These are phyloP conservation scores for Aphelinus atriplicis DNA, from an alignment of 1,140 invertebrate genomes.

Conservation along the genomic window DNA sequence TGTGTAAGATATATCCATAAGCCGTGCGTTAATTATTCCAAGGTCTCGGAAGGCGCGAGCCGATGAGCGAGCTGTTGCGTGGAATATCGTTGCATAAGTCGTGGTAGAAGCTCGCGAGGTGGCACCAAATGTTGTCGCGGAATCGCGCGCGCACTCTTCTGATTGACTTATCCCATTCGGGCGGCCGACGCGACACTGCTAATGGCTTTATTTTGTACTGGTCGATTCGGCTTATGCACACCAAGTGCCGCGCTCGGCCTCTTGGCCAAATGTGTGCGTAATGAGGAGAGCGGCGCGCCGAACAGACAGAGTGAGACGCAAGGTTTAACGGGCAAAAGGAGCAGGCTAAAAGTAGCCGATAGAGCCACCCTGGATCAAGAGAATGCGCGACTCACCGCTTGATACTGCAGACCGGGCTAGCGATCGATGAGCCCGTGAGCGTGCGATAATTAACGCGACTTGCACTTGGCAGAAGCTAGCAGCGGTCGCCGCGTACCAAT, in stretches of 20 bases:
- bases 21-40: no score
- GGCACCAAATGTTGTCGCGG: no score
- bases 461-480: constrained; percentile 40
- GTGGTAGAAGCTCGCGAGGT: no score
- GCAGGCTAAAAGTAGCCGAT: constrained; percentile 64
- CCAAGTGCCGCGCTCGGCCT: not conserved
- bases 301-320: constrained; percentile 29
- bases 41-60: no score
- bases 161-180: constrained; percentile 56
- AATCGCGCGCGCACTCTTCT: not conserved
- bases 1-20: no score
- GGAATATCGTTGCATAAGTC: no score
- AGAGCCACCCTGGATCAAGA: constrained; percentile 56
- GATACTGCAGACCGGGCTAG: constrained; percentile 11
- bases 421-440: constrained; percentile 55
- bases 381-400: constrained; percentile 30
- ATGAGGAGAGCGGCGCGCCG: constrained; percentile 22
- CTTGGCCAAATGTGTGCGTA: constrained; percentile 2
- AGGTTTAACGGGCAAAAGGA: constrained; percentile 52
- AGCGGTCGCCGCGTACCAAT: constrained; percentile 2
- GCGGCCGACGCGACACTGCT: constrained; percentile 47
- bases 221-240: constrained; percentile 46
- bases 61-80: no score
- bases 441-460: constrained; percentile 54
- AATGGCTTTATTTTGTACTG: constrained; percentile 56